Conservation (phyloP, 2,888 invertebrate species). For the Hartigia nigra region DNA sequence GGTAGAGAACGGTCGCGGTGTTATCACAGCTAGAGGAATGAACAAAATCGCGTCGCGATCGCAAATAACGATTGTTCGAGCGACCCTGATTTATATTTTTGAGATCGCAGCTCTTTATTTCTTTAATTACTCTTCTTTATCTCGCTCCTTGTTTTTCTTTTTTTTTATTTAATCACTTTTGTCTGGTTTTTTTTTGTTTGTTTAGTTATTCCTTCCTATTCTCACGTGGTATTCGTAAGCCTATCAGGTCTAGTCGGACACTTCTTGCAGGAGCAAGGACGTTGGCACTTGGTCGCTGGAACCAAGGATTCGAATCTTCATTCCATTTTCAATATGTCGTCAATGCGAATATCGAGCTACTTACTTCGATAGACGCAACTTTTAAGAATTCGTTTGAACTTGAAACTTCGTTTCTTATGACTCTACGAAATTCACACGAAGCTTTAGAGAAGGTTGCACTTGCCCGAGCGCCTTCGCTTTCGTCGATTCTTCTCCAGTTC, state of each 20-base stretch:
- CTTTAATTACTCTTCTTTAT: background rate
- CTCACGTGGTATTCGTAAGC: background rate
- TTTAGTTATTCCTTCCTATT: conserved; percentile 24
- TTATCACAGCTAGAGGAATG: conserved; percentile 39
- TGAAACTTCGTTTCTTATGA: conserved; percentile 12
- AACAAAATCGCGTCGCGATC: conserved; percentile 28
- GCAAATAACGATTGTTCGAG: conserved; percentile 1
- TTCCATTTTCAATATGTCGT: background rate
- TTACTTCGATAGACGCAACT: background rate
- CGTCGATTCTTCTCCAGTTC: conserved; percentile 75
- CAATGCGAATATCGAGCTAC: conserved; percentile 3
- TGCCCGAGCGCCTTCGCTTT: conserved; percentile 68
- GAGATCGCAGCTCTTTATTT: conserved; percentile 9
- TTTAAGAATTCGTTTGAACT: background rate
- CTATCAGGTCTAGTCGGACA: background rate
- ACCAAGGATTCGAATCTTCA: conserved; percentile 1
- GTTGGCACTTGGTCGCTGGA: background rate
- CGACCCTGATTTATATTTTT: conserved; percentile 18
- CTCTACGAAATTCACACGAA: conserved; percentile 17
- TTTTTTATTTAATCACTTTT: conserved; percentile 13
- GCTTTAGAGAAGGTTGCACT: conserved; percentile 66
- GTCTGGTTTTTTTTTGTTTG: background rate
- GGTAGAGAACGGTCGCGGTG: background rate
- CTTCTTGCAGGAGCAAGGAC: background rate
- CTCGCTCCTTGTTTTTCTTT: conserved; percentile 9